Conservation (phyloP, 2,888 invertebrate genomes). For the Holacanthella duospinosa region DNA sequence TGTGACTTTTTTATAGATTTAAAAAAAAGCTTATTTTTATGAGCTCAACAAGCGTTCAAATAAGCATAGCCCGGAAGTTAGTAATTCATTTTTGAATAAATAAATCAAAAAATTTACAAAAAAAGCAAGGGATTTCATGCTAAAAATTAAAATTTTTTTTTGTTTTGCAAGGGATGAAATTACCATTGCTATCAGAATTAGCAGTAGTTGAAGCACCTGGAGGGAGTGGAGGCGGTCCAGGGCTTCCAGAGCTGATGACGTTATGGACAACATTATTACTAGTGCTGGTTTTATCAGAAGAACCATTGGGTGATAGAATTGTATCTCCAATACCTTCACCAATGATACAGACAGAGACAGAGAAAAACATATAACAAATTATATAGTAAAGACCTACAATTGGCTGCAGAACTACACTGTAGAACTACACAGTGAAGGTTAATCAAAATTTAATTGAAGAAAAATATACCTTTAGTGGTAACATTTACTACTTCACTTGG, state of each 20-base stretch:
- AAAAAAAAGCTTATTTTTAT: no score
- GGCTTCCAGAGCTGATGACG: constrained; percentile 6
- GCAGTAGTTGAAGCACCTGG: constrained; percentile 31
- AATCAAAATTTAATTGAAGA: no score
- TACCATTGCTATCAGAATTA: constrained; percentile 18
- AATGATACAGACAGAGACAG: constrained; percentile 10
- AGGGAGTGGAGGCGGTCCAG: constrained; percentile 11
- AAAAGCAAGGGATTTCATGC: neutral
- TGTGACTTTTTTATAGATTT: no score
- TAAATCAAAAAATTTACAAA: no score
- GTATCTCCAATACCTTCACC: constrained; percentile 26
- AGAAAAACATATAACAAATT: constrained; percentile 8
- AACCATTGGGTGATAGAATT: constrained; percentile 15
- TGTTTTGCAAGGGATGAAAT: neutral
- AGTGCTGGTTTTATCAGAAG: neutral
- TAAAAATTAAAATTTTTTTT: no score
- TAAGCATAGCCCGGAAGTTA: no score
- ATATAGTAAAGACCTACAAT: neutral
- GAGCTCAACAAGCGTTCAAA: no score
- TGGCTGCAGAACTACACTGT: neutral
- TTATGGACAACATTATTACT: neutral
- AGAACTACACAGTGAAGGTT: no score
- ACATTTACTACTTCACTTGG: constrained; percentile 86
- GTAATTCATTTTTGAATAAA: no score
- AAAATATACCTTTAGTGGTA: constrained; percentile 68